These are phyloP conservation scores for Theonella swinhoei DNA, from an alignment of 37 sponge, comb jelly and placozoan genomes.

Conservation along the genomic window DNA sequence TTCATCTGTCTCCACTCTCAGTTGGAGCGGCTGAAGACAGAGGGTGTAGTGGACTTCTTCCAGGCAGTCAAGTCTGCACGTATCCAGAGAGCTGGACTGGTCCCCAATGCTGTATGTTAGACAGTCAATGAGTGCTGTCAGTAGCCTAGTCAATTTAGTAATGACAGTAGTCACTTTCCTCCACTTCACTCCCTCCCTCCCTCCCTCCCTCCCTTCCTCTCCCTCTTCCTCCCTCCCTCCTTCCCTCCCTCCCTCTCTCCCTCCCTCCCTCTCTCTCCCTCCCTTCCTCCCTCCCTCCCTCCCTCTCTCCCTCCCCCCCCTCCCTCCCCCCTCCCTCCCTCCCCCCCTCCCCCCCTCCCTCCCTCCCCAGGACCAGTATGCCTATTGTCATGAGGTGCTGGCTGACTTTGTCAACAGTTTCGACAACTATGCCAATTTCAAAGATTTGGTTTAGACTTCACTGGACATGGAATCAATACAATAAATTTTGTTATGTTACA, in stretches of 20 bases:
- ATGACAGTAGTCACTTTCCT: not conserved
- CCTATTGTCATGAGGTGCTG: conserved; percentile 52
- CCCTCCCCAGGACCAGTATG: conserved; percentile 48
- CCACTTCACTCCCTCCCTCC: too few species aligned
- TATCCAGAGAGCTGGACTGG: not conserved
- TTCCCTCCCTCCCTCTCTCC: not conserved
- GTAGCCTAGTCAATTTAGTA: not conserved
- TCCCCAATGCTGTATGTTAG: too few species aligned
- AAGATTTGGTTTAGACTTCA: conserved; percentile 33
- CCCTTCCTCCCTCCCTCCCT: not conserved
- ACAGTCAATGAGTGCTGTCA: not conserved
- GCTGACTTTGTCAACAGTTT: conserved; percentile 62
- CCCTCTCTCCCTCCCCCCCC: not conserved
- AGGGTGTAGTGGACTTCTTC: too few species aligned
- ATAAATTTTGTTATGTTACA: too few species aligned
- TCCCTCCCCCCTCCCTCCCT: not conserved
- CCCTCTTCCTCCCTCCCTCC: not conserved
- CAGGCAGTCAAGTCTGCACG: too few species aligned
- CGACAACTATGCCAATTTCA: conserved; percentile 62
- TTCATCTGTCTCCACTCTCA: too few species aligned
- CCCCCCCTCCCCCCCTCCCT: too few species aligned
- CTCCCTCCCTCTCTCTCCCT: not conserved
- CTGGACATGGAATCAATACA: not conserved
- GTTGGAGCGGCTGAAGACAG: too few species aligned
- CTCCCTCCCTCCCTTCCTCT: not conserved